Conservation (phyloP, 2,113 vertebrate species). For the Pavo muticus region DNA sequence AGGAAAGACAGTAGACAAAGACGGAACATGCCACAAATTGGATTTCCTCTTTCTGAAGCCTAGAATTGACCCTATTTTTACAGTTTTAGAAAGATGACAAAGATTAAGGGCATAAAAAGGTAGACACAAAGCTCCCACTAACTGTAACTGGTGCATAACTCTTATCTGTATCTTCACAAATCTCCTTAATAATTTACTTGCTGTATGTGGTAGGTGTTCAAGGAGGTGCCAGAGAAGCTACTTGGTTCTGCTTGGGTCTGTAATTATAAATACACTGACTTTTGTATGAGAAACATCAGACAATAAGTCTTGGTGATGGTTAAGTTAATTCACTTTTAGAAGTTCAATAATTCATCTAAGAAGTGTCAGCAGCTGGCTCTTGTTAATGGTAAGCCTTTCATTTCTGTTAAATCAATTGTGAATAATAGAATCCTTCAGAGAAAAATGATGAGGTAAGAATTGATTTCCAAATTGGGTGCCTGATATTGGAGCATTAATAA, state of each 20-base stretch:
- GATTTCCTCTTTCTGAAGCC: slow-evolving; percentile 16
- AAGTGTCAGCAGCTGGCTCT: slow-evolving; percentile 81
- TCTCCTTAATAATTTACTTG: slow-evolving; percentile 38
- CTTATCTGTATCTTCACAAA: not conserved
- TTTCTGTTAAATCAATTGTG: slow-evolving; percentile 87
- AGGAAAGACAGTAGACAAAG: not conserved
- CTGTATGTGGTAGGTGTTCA: not conserved
- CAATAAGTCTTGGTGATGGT: slow-evolving; percentile 80
- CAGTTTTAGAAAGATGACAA: not conserved
- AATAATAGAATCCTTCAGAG: slow-evolving; percentile 85
- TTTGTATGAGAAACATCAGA: slow-evolving; percentile 70
- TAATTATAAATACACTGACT: slow-evolving; percentile 77
- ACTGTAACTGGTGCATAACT: not conserved
- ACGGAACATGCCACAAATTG: not conserved
- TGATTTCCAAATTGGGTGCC: slow-evolving; percentile 85
- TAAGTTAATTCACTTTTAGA: slow-evolving; percentile 84
- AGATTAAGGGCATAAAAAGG: not conserved
- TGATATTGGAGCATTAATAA: slow-evolving; percentile 83
- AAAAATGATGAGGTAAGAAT: slow-evolving; percentile 86
- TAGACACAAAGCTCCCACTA: not conserved
- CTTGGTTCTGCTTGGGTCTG: slow-evolving; percentile 62
- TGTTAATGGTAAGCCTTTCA: slow-evolving; percentile 85
- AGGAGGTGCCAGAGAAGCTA: slow-evolving; percentile 1
- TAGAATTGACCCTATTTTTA: slow-evolving; percentile 1
- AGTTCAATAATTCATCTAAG: slow-evolving; percentile 86